Conservation (phyloP, 2,113 vertebrate species). For the Grantiella picta region DNA sequence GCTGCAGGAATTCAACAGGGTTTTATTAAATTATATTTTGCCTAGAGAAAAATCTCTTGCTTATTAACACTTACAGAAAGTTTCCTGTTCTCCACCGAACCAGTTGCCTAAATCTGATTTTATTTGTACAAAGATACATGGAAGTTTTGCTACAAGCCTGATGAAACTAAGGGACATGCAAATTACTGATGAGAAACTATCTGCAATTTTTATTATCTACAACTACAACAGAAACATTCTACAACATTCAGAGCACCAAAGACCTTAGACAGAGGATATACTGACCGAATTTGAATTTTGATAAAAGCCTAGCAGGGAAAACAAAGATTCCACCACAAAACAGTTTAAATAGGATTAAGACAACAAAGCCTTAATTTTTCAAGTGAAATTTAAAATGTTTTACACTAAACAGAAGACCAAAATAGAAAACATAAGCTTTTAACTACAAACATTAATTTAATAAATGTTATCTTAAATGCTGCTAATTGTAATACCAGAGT, state of each 20-base stretch:
- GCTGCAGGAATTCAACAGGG: background rate
- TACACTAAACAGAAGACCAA: background rate
- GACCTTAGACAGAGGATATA: background rate
- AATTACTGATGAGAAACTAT: background rate
- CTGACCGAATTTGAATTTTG: background rate
- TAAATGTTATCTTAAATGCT: background rate
- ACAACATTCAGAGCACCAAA: background rate
- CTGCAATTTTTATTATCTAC: background rate
- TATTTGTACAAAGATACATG: background rate
- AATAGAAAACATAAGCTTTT: background rate
- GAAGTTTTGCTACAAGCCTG: background rate
- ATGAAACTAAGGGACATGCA: background rate
- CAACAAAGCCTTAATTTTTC: background rate
- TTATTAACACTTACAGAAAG: background rate
- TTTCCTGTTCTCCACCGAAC: background rate
- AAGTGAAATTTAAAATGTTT: conserved; percentile 6
- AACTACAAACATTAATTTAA: background rate
- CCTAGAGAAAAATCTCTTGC: background rate
- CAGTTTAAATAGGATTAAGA: background rate
- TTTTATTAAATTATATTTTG: background rate
- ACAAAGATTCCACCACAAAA: background rate
- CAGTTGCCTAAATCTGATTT: background rate
- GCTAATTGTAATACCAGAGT: background rate
- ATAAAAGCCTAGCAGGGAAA: background rate
- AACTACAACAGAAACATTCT: background rate